A percentile compares a stretch with the other conserved stretches of the same genome.
phyloP scores from a whole-genome alignment of 2,113 vertebrate genomes.

The Hippoglossus stenolepis region DNA sequence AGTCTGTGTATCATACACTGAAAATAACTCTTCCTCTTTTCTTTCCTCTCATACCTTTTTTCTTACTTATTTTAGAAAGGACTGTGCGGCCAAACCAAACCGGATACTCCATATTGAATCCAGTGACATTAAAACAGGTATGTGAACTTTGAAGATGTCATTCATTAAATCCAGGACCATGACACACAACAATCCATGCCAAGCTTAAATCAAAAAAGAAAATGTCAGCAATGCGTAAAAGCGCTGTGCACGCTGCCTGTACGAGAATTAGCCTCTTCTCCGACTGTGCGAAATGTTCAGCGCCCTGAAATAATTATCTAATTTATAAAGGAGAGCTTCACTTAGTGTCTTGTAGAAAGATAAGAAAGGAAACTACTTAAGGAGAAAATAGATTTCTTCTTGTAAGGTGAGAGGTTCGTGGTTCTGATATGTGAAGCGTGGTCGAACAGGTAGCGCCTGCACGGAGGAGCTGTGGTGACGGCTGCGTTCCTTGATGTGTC shows the following conservation, averaged over 20 bases:
- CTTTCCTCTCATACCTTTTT: background rate
- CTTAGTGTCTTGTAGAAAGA: slow-evolving; percentile 36
- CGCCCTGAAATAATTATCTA: slow-evolving; percentile 37
- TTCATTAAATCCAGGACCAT: background rate
- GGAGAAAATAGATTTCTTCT: slow-evolving; percentile 39
- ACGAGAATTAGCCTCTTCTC: background rate
- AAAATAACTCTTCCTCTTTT: background rate
- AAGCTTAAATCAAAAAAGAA: slow-evolving; percentile 27
- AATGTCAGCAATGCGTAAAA: slow-evolving; percentile 1
- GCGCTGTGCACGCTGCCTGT: background rate
- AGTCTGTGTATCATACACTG: background rate
- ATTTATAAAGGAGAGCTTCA: slow-evolving; percentile 33
- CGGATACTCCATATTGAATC: background rate
- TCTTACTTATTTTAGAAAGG: background rate
- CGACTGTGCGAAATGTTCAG: slow-evolving; percentile 29
- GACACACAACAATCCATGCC: slow-evolving; percentile 1
- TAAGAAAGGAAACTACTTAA: slow-evolving; percentile 50
- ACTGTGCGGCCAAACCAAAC: no score
- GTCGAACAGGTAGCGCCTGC: slow-evolving; percentile 4
- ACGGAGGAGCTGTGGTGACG: slow-evolving; percentile 11
- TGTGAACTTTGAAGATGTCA: background rate
- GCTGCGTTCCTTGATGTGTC: slow-evolving; percentile 26
- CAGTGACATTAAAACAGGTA: background rate
- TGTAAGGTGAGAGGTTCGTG: slow-evolving; percentile 15
- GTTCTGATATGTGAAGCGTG: slow-evolving; percentile 36